Evolutionary conservation across 2,888 invertebrate species (phyloP).

Genomic region (Phymatocera aterrima): DNA sequence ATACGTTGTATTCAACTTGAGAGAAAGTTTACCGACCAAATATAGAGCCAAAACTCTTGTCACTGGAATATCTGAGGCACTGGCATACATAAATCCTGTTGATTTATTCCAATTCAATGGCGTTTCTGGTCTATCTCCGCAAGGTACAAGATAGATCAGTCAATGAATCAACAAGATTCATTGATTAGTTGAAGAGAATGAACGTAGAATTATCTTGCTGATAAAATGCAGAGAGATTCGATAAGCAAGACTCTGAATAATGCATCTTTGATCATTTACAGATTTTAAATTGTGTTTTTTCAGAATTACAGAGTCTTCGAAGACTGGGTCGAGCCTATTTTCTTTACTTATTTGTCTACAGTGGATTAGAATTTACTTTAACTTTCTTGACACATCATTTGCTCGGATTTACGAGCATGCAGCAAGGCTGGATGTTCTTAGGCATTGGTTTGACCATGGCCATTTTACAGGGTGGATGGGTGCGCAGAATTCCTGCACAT

Average conservation of each 20-base stretch:
- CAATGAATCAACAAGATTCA: too few relatives aligned
- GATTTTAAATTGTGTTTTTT: constrained; percentile 51
- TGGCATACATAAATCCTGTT: constrained; percentile 80
- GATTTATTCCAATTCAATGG: constrained; percentile 79
- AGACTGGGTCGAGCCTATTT: constrained; percentile 89
- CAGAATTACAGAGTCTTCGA: constrained; percentile 82
- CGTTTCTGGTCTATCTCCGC: constrained; percentile 69
- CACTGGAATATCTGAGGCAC: constrained; percentile 81
- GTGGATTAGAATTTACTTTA: constrained; percentile 97
- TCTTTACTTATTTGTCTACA: constrained; percentile 94
- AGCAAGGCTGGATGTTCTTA: constrained; percentile 98
- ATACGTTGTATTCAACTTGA: constrained; percentile 84
- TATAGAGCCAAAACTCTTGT: constrained; percentile 83
- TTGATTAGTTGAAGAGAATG: too few relatives aligned
- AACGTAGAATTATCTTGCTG: background rate
- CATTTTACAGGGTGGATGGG: constrained; percentile 91
- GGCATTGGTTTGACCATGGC: constrained; percentile 96
- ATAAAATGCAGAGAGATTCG: background rate
- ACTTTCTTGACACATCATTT: constrained; percentile 96
- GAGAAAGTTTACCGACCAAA: constrained; percentile 89
- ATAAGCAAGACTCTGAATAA: constrained; percentile 2
- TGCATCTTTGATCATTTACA: background rate
- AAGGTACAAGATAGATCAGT: too few relatives aligned
- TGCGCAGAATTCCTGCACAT: constrained; percentile 85
- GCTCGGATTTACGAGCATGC: constrained; percentile 94